A percentile compares a stretch with the other conserved stretches of the same genome.
Conservation (phyloP, 2,797 vertebrate genomes). For the Hippocampus kuda region DNA sequence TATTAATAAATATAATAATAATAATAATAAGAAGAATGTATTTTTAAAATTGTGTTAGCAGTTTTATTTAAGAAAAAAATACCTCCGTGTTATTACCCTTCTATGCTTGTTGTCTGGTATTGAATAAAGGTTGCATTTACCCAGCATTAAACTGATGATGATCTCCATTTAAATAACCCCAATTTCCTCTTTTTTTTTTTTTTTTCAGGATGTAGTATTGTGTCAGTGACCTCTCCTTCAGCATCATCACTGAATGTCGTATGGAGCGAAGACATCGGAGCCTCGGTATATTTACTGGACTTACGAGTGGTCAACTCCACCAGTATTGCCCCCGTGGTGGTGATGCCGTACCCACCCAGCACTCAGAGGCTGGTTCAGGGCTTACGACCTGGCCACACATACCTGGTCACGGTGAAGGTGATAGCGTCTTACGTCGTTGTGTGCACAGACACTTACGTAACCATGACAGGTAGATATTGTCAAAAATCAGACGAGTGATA, state of each 20-base stretch:
- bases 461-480: conserved; percentile 58
- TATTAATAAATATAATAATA: not conserved
- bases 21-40: too few species aligned
- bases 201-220: conserved; percentile 62
- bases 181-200: conserved; percentile 11
- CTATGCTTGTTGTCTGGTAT: not conserved
- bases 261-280: conserved; percentile 46
- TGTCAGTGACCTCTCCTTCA: conserved; percentile 56
- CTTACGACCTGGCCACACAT: conserved; percentile 55
- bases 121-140: not conserved
- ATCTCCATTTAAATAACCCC: not conserved
- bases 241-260: conserved; percentile 56
- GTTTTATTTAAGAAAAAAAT: too few species aligned
- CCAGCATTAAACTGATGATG: not conserved
- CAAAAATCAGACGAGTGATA: not conserved
- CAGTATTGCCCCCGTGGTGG: conserved; percentile 45
- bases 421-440: conserved; percentile 21
- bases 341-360: conserved; percentile 9
- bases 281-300: conserved; percentile 53
- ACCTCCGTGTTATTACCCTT: too few species aligned
- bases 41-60: too few species aligned
- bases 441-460: conserved; percentile 27
- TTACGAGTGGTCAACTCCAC: conserved; percentile 52
- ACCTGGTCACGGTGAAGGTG: conserved; percentile 60
- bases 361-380: conserved; percentile 56